These are phyloP conservation scores for Strigamia maritima DNA, from an alignment of 2,888 invertebrate genomes.

Conservation along the genomic window DNA sequence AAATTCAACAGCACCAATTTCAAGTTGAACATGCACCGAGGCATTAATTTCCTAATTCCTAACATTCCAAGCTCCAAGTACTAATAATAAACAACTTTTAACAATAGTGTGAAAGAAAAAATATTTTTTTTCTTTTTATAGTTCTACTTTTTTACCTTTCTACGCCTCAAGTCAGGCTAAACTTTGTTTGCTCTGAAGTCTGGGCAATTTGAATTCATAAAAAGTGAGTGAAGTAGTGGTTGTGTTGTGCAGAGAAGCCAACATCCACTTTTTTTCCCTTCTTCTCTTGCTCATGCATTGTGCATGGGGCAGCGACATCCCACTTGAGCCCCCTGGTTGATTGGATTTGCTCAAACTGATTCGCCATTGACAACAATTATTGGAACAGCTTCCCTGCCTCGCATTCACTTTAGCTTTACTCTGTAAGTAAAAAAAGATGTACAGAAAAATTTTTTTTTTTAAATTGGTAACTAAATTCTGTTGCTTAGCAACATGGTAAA, in stretches of 20 bases:
- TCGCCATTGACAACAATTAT: conserved; percentile 34
- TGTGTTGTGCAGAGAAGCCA: not conserved
- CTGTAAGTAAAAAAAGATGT: not conserved
- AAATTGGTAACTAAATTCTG: not conserved
- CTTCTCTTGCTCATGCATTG: conserved; percentile 34
- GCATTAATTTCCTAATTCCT: too few species aligned
- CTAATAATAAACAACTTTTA: not conserved
- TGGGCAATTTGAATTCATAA: conserved; percentile 28
- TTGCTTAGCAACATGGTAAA: not conserved
- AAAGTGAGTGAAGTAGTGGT: conserved; percentile 22
- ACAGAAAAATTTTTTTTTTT: not conserved
- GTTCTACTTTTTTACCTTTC: too few species aligned
- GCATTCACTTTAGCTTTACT: conserved; percentile 6
- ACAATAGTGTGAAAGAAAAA: too few species aligned
- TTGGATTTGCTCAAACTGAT: conserved; percentile 34
- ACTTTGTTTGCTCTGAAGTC: not conserved
- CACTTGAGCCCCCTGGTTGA: conserved; percentile 26
- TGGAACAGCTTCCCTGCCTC: conserved; percentile 27
- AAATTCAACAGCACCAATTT: too few species aligned
- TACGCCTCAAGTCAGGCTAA: not conserved
- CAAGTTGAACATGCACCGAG: too few species aligned
- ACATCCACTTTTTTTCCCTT: conserved; percentile 6
- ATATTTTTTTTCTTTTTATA: too few species aligned
- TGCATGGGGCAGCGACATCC: conserved; percentile 34
- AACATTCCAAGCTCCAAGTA: too few species aligned